Conservation (phyloP, 2,888 invertebrate species). For the Pammene fasciana region DNA sequence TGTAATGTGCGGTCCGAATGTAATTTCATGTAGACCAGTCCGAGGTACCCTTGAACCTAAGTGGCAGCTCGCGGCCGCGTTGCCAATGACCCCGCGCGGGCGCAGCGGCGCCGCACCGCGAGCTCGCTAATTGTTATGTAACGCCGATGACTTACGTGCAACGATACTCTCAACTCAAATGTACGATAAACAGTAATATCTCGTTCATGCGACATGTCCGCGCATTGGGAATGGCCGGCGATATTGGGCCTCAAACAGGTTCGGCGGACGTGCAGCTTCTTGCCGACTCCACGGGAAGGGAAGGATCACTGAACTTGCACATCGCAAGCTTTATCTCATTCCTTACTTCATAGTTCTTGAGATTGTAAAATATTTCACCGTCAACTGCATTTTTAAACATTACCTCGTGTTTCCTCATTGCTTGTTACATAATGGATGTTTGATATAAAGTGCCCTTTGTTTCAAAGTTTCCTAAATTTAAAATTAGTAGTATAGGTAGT, state of each 20-base stretch:
- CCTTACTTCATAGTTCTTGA: constrained; percentile 76
- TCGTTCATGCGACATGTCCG: constrained; percentile 51
- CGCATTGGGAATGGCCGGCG: constrained; percentile 59
- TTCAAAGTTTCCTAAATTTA: background rate
- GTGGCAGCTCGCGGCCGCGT: constrained; percentile 83
- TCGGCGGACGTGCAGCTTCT: constrained; percentile 75
- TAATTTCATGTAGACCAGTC: constrained; percentile 70
- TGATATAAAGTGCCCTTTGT: constrained; percentile 17
- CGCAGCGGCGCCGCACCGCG: constrained; percentile 67
- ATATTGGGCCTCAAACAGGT: constrained; percentile 79
- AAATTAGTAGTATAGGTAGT: too few relatives aligned
- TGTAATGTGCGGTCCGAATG: constrained; percentile 46
- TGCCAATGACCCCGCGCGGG: constrained; percentile 84
- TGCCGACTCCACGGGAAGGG: constrained; percentile 76
- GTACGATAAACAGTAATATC: constrained; percentile 62
- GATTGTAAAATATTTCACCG: constrained; percentile 73
- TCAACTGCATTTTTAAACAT: constrained; percentile 57
- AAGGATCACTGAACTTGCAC: constrained; percentile 79
- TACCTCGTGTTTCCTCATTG: constrained; percentile 4
- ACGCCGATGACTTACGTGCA: constrained; percentile 69
- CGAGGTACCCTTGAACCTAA: constrained; percentile 82
- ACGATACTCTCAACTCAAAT: constrained; percentile 61
- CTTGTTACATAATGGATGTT: background rate
- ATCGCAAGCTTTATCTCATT: constrained; percentile 73
- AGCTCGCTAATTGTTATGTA: constrained; percentile 79